Percentiles rank a stretch among this genome's conserved stretches.
Evolutionary conservation across 2,888 invertebrate species (phyloP).

Genomic region (Drosophila rubida): DNA sequence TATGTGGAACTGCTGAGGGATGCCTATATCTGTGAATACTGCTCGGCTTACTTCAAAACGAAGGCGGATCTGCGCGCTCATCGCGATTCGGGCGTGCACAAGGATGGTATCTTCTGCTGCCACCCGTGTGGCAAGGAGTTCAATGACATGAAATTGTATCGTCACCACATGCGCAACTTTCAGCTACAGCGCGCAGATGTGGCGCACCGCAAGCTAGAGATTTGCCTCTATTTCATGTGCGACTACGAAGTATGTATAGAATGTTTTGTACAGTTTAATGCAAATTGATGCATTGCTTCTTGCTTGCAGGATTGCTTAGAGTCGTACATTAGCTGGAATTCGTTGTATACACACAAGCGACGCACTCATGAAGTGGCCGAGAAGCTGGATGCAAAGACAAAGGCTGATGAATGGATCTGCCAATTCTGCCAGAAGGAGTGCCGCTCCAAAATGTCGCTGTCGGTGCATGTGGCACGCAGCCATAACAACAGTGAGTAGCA

Average conservation of each 20-base stretch:
- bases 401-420: slow-evolving; percentile 65
- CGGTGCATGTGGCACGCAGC: slow-evolving; percentile 83
- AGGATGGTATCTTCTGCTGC: slow-evolving; percentile 68
- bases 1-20: slow-evolving; percentile 54
- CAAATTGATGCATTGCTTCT: no score
- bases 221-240: slow-evolving; percentile 74
- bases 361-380: slow-evolving; percentile 47
- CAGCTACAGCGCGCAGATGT: slow-evolving; percentile 47
- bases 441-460: slow-evolving; percentile 81
- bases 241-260: slow-evolving; percentile 66
- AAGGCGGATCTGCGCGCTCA: slow-evolving; percentile 69
- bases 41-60: slow-evolving; percentile 75
- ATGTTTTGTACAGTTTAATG: no score
- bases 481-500: slow-evolving; percentile 81
- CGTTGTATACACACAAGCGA: slow-evolving; percentile 79
- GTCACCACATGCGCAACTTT: slow-evolving; percentile 68
- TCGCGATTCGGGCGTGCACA: slow-evolving; percentile 70
- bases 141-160: slow-evolving; percentile 65
- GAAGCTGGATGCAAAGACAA: slow-evolving; percentile 18
- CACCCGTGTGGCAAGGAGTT: slow-evolving; percentile 64
- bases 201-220: slow-evolving; percentile 58
- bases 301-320: slow-evolving; percentile 74
- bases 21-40: slow-evolving; percentile 81
- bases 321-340: slow-evolving; percentile 80
- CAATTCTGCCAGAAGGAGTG: slow-evolving; percentile 82